Conservation (phyloP, 2,797 vertebrate genomes). For the Lycodopsis pacificus region DNA sequence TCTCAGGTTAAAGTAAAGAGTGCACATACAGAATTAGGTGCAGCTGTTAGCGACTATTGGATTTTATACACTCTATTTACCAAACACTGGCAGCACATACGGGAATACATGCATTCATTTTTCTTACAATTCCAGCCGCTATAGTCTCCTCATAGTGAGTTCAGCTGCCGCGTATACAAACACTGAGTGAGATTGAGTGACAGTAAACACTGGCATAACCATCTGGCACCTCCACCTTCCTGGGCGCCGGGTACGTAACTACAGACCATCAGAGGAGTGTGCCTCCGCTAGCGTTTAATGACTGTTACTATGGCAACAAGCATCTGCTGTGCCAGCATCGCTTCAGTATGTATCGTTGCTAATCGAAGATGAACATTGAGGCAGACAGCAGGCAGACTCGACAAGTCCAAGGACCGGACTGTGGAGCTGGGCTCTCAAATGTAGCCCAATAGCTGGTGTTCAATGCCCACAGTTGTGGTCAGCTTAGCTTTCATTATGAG, state of each 20-base stretch:
- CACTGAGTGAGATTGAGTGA: slow-evolving; percentile 56
- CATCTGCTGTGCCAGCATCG: slow-evolving; percentile 31
- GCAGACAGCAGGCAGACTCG: slow-evolving; percentile 43
- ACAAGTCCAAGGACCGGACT: slow-evolving; percentile 44
- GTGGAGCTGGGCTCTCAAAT: slow-evolving; percentile 18
- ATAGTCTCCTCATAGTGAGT: slow-evolving; percentile 30
- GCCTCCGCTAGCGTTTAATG: slow-evolving; percentile 39
- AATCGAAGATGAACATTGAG: slow-evolving; percentile 52
- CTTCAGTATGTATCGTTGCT: slow-evolving; percentile 41
- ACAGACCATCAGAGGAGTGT: slow-evolving; percentile 45
- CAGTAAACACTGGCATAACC: slow-evolving; percentile 63
- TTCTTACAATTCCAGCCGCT: slow-evolving; percentile 24
- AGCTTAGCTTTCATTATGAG: slow-evolving; percentile 20
- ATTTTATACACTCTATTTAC: slow-evolving; percentile 14
- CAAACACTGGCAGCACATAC: not conserved
- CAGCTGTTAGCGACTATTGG: slow-evolving; percentile 23
- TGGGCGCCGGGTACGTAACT: slow-evolving; percentile 48
- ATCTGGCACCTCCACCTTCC: slow-evolving; percentile 72
- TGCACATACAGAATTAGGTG: slow-evolving; percentile 28
- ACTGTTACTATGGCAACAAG: slow-evolving; percentile 64
- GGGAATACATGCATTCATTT: slow-evolving; percentile 9
- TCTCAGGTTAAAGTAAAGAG: slow-evolving; percentile 44
- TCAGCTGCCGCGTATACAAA: slow-evolving; percentile 55
- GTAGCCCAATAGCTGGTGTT: slow-evolving; percentile 2
- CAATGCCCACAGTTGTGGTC: slow-evolving; percentile 23